Conservation (phyloP, 2,888 invertebrate species). For the Drosophila sordidula region DNA sequence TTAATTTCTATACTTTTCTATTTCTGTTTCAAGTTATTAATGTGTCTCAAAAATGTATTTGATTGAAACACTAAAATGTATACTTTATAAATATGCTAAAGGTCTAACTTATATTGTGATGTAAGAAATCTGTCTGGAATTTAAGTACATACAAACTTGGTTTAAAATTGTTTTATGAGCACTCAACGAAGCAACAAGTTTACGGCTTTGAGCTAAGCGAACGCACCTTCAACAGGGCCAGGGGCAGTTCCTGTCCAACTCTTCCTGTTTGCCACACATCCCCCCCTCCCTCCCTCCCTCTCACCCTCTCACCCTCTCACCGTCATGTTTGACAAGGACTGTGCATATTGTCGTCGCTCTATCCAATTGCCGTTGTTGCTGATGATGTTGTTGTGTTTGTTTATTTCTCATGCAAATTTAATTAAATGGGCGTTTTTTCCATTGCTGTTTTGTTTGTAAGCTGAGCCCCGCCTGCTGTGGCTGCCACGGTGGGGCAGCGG, state of each 20-base stretch:
- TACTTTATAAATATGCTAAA: too few relatives aligned
- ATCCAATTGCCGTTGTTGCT: slow-evolving; percentile 8
- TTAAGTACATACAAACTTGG: background rate
- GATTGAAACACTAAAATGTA: too few relatives aligned
- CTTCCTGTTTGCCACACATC: background rate
- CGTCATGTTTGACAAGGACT: slow-evolving; percentile 9
- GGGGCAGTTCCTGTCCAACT: background rate
- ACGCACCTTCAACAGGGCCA: background rate
- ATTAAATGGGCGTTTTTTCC: slow-evolving; percentile 65
- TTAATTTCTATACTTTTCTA: too few relatives aligned
- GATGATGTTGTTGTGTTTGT: slow-evolving; percentile 30
- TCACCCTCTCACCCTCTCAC: background rate
- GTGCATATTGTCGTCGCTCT: too few relatives aligned
- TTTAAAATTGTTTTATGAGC: background rate
- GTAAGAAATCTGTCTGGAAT: background rate
- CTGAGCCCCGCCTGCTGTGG: slow-evolving; percentile 30
- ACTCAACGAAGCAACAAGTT: slow-evolving; percentile 15
- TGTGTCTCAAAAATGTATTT: too few relatives aligned
- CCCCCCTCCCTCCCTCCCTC: too few relatives aligned
- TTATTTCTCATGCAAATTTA: slow-evolving; percentile 68
- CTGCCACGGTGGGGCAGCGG: slow-evolving; percentile 5
- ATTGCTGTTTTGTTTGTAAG: slow-evolving; percentile 63
- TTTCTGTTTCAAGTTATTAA: too few relatives aligned
- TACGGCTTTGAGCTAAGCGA: background rate
- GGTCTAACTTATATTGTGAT: background rate